Evolutionary conservation across 2,888 invertebrate genomes (phyloP), one percentile per base, ranked within the genome.

Genomic region (Trilocha varians): DNA sequence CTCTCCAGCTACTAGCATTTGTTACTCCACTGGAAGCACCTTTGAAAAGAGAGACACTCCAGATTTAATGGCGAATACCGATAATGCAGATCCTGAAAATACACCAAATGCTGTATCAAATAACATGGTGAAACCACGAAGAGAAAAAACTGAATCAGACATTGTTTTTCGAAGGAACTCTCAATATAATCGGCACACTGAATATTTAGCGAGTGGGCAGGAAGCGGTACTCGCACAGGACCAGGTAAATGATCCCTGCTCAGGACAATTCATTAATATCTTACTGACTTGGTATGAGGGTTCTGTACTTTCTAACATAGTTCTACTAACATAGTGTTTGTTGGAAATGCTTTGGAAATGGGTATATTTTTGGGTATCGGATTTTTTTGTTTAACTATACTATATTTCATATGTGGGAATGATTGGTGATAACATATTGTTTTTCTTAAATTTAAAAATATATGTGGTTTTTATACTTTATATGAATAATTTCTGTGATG

Each of bases 91-190:
- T 5, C 46, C 44, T 25, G 47, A 51, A 46, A 52, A 65, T 48
- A 51, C 59, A 42, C 50, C 74, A 62, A 62, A 71, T 60, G 69
- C 70, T 40, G 38, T 64, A 5, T 64, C 50, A 57, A 76, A 78
- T 63, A 46, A 49, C 18, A 79, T 89, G 52, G 70, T 91, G 55
- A 88, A 89, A 62, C 93, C 93, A 39, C 88, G 95, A 63, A 88
- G 95, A 62, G 95, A 95, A 88, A 94, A 94, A 87, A 95, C 95
- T 66, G 95, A 95, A 84, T 94, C 94, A 47, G 93, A 94, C 76
- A 94, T 95, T 70, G 91, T 93, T 59, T 89, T 93, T 68, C 88
- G 92, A 62, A 90, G 83, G 62, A 80, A 77, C 66, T 83, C 83
- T 34, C 77, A 79, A 57, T 78, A 75, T 65, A 83, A 70, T 55